A percentile compares a stretch with the other conserved stretches of the same genome.
Evolutionary conservation across 2,888 invertebrate species (phyloP).

Genomic region (Tenthredo scrophulariae): DNA sequence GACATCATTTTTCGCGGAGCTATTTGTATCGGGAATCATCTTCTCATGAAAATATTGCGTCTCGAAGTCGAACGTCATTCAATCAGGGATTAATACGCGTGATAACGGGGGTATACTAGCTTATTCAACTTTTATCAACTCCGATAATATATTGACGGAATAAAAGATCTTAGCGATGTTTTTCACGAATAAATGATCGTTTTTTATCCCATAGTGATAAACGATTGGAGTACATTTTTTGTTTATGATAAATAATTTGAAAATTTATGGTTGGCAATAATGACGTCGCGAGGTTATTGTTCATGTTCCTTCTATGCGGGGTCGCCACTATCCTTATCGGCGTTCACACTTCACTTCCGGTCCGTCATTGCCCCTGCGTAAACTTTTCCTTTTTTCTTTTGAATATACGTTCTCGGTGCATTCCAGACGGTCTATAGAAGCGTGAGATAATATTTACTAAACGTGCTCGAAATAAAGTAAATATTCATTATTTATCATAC

Average conservation of each 20-base stretch:
- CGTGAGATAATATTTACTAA: constrained; percentile 40
- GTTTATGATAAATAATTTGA: background rate
- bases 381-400: constrained; percentile 60
- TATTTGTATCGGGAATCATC: background rate
- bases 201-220: background rate
- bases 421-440: constrained; percentile 29
- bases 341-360: constrained; percentile 66
- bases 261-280: constrained; percentile 5
- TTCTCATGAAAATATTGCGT: background rate
- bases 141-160: background rate
- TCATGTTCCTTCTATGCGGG: constrained; percentile 53
- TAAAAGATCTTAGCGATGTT: background rate
- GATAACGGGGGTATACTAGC: background rate
- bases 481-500: background rate
- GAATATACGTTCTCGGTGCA: constrained; percentile 49
- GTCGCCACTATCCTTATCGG: constrained; percentile 60
- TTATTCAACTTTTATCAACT: background rate
- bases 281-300: constrained; percentile 36
- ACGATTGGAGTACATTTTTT: background rate
- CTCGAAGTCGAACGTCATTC: background rate
- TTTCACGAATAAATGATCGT: background rate
- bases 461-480: constrained; percentile 18
- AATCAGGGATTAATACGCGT: background rate
- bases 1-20: background rate
- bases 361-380: constrained; percentile 62